Evolutionary conservation across 2,113 vertebrate genomes (phyloP), one percentile per base, ranked within the genome.

Genomic region (Petrocephalus zakoni): DNA sequence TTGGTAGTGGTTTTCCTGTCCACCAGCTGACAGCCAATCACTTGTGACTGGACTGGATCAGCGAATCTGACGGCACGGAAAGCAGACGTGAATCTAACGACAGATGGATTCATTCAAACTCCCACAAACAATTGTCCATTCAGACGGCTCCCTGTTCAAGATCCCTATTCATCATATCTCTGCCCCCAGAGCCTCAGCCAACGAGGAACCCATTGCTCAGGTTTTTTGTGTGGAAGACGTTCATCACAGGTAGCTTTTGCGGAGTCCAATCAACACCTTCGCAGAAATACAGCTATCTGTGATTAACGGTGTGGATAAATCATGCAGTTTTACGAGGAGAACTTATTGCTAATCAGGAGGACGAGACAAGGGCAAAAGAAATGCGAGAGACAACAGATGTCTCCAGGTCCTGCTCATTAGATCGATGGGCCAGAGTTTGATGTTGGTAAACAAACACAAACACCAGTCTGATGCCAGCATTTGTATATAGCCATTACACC

Each of bases 351-450:
- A 83, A 78, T 47, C 89, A 78, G 15, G 13, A 78, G 72, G 88
- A 82, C 84, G 68, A 53, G 87, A 87, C 85, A 89, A 87, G 85
- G 85, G 78, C 84, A 85, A 87, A 34, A 52, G 47, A 21, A 37
- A 85, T 85, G 86, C 10, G 25, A 37, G 19, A 78, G 86, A 29
- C 21, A 34, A 82, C 86, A 92, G 53, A 89, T 88, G 91, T 89
- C 68, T 1, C 10, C 85, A 82, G 4, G 46, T 78, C 81, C 21
- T 89, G 85, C 87, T 92, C 88, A 84, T 90, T 89, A 90, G 64
- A 89, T 55, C 89, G 88, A 92, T 88, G 90, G 87, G 42, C 58
- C 53, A 64, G 75, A 90, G 84, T 90, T 89, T 92, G 89, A 92
- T 90, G 90, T 89, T 85, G 58, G 53, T 85, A 85, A 90, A 91